phyloP scores from a whole-genome alignment of 2,888 invertebrate genomes.

The Ditula angustiorana region DNA sequence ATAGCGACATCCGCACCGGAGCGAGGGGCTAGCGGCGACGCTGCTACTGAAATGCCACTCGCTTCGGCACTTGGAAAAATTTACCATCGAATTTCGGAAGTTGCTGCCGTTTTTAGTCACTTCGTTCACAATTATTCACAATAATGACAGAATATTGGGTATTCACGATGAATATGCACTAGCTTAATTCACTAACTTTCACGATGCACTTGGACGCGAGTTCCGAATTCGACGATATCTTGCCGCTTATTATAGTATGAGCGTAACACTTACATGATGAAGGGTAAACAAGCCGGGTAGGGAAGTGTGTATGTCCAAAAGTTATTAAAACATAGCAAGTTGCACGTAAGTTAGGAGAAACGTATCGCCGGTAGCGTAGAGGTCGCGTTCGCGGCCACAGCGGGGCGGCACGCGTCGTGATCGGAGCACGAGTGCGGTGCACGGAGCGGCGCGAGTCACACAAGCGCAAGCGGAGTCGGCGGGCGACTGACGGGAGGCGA shows the following conservation, averaged over 20 bases:
- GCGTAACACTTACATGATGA: slow-evolving; percentile 84
- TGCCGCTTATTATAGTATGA: slow-evolving; percentile 78
- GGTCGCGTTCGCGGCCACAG: slow-evolving; percentile 87
- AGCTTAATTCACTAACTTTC: slow-evolving; percentile 80
- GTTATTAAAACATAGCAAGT: slow-evolving; percentile 80
- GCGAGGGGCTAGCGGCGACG: slow-evolving; percentile 51
- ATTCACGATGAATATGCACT: slow-evolving; percentile 67
- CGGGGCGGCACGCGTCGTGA: slow-evolving; percentile 83
- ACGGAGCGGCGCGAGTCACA: slow-evolving; percentile 85
- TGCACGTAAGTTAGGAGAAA: slow-evolving; percentile 82
- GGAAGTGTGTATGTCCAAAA: slow-evolving; percentile 79
- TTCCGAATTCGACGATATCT: slow-evolving; percentile 79
- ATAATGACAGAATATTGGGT: slow-evolving; percentile 49
- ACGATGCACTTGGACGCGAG: slow-evolving; percentile 76
- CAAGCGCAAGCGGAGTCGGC: slow-evolving; percentile 86
- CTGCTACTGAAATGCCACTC: slow-evolving; percentile 62
- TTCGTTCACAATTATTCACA: slow-evolving; percentile 67
- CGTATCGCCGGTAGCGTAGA: slow-evolving; percentile 85
- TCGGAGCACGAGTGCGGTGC: slow-evolving; percentile 84
- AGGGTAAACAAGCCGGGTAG: slow-evolving; percentile 84
- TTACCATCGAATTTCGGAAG: slow-evolving; percentile 82
- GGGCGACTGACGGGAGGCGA: slow-evolving; percentile 84
- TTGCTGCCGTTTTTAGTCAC: slow-evolving; percentile 59
- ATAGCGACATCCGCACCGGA: slow-evolving; percentile 55
- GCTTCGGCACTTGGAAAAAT: slow-evolving; percentile 67